These are phyloP conservation scores for Tokudaia tokunoshimensis DNA, from an alignment of 2,797 vertebrate genomes.

Conservation along the genomic window DNA sequence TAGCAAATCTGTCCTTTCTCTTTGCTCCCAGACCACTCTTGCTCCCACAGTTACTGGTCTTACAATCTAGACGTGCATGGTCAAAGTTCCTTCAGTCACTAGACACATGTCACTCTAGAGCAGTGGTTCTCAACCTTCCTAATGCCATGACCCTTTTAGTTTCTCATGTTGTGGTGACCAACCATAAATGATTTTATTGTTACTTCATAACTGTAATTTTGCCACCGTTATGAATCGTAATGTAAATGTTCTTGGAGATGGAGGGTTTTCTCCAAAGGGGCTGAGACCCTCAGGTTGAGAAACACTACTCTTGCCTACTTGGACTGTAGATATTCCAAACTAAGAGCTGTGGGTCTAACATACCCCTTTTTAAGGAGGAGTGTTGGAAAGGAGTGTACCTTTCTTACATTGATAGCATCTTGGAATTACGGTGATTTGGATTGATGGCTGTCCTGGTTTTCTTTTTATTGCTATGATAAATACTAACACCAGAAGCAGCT, in stretches of 20 bases:
- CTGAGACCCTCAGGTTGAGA: not conserved
- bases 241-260: not conserved
- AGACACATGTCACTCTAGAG: not conserved
- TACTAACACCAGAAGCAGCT: not conserved
- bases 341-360: not conserved
- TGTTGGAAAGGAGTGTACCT: not conserved
- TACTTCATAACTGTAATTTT: not conserved
- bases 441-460: not conserved
- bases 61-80: rapidly evolving
- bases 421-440: not conserved
- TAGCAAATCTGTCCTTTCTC: not conserved
- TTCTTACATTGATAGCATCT: too few relatives aligned
- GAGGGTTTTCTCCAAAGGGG: not conserved
- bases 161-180: not conserved
- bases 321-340: not conserved
- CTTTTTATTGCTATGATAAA: not conserved
- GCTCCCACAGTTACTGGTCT: not conserved
- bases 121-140: not conserved
- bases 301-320: not conserved
- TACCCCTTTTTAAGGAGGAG: not conserved
- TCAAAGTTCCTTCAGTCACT: too few relatives aligned
- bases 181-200: not conserved
- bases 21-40: not conserved
- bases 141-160: not conserved
- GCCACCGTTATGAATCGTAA: not conserved